Evolutionary conservation across 2,797 vertebrate genomes (phyloP).

Genomic region (Schizopygopsis malacanthus): DNA sequence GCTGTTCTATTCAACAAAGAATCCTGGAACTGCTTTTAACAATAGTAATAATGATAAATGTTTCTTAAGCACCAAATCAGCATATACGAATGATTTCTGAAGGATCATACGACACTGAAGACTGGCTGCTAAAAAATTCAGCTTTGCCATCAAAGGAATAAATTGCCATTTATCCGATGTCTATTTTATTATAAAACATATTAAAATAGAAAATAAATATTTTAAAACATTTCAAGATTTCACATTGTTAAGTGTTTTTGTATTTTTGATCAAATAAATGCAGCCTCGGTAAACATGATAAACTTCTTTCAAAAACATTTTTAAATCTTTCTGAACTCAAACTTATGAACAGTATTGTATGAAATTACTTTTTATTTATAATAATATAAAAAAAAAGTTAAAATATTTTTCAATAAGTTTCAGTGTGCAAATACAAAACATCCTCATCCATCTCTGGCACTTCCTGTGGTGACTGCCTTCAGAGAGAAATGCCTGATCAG

Average conservation of each 20-base stretch:
- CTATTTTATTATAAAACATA: not conserved
- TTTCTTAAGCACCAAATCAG: not conserved
- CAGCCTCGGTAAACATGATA: not conserved
- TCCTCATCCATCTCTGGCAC: not conserved
- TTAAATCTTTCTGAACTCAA: not conserved
- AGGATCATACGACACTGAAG: not conserved
- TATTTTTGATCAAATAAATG: not conserved
- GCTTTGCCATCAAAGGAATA: not conserved
- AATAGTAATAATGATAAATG: not conserved
- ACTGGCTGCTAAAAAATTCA: not conserved
- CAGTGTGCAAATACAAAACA: not conserved
- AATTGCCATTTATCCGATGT: not conserved
- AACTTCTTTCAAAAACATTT: not conserved
- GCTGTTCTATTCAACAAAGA: not conserved
- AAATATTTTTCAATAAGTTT: not conserved
- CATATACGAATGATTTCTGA: not conserved
- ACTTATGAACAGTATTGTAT: not conserved
- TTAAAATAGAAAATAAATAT: not conserved
- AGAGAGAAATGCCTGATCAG: slow-evolving; percentile 59
- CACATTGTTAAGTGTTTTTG: not conserved
- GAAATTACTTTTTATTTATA: not conserved
- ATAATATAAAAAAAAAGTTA: not conserved
- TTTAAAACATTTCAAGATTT: not conserved
- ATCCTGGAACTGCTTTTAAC: not conserved
- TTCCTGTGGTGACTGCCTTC: slow-evolving; percentile 39